Evolutionary conservation across 2,888 invertebrate species (phyloP), one percentile per base, ranked within the genome.

Genomic region (Cantharis rustica): DNA sequence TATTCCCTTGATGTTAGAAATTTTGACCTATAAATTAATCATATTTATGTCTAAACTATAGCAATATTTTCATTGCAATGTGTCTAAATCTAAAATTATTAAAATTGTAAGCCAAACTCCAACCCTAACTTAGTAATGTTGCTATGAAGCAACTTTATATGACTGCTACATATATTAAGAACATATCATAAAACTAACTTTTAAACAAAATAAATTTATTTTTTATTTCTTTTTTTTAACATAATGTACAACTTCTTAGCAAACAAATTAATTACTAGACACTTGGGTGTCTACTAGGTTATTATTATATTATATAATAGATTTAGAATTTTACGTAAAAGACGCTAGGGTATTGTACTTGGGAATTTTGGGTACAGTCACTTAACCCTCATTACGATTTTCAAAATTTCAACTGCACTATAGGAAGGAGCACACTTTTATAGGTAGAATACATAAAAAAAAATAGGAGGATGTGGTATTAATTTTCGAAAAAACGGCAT

Each of bases 71-170:
- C 71, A 71, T 73, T 73, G 69, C 31, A 71, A 72, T 77, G 74
- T 77, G 69, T 74, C 74, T 77, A 77, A 77, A 77, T 77, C 74
- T 75, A 71, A 47, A 47, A 72, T 66, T 63, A 75, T 77, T 71
- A 79, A 77, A 76, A 81, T 73, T 82, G 81, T 82, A 82, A 82
- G 81, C 79, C 76, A 79, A 81, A 82, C 81, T 82, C 81, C 81
- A 82, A 81, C 81, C 81, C 81, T 80, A 66, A 73, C 75, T 75
- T 81, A 81, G 81, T 75, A 75, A 76, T 13, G 64, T 66, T 66
- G 64, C 23, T 23, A 20, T 7, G 3, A 66, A n/a, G 64, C 64
- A 66, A 66, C 64, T 66, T 15, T 66, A 20, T 66, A 66, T 66
- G 64, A 66, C 64, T 66, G 64, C 23, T 66, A 17, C 20, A 27